These are phyloP conservation scores for Haemorhous mexicanus DNA, from an alignment of 2,113 vertebrate species.

Conservation along the genomic window DNA sequence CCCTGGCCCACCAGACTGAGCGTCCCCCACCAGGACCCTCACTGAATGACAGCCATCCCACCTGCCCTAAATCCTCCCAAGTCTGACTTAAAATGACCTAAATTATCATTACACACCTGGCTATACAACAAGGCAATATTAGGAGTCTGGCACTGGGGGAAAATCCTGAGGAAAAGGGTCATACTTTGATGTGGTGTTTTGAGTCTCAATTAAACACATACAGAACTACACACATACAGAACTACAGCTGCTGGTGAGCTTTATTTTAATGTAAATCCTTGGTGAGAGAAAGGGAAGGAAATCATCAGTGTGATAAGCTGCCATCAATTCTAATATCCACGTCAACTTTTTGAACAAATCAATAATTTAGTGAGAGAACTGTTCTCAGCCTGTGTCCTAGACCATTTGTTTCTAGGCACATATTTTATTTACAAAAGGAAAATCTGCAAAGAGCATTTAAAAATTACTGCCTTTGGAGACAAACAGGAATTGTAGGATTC, in stretches of 20 bases:
- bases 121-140: neutral
- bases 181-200: neutral
- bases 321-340: neutral
- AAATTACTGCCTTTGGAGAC: neutral
- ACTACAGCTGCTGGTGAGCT: neutral
- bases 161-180: neutral
- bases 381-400: constrained; percentile 1
- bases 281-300: neutral
- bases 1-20: neutral
- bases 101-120: neutral
- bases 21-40: neutral
- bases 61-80: neutral
- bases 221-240: neutral
- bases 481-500: neutral
- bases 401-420: constrained; percentile 16
- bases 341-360: constrained; percentile 7
- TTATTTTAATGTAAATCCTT: neutral
- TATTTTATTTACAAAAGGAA: constrained; percentile 17
- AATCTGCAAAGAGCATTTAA: neutral
- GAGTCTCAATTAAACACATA: neutral
- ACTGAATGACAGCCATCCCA: rapidly evolving
- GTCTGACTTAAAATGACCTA: neutral
- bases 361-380: constrained; percentile 13
- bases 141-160: neutral
- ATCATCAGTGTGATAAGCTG: neutral